Evolutionary conservation across 1,140 invertebrate genomes (phyloP).

Genomic region (Heliconius eleuchia): DNA sequence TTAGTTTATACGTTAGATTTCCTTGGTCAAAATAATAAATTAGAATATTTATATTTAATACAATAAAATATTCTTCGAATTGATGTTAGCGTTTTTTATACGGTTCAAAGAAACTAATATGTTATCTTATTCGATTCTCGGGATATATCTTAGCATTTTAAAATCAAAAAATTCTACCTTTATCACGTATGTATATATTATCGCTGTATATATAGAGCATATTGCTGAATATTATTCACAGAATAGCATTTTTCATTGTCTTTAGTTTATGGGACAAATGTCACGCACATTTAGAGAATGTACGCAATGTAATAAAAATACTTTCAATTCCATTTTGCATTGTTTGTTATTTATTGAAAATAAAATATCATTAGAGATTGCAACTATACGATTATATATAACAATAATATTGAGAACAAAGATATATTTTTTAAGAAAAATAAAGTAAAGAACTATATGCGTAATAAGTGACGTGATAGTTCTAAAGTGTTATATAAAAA

Average conservation of each 20-base stretch:
- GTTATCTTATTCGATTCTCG: not conserved
- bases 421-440: not conserved
- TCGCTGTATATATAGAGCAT: not conserved
- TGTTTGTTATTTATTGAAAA: too few relatives aligned
- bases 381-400: not conserved
- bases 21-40: not conserved
- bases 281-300: not conserved
- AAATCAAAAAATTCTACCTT: not conserved
- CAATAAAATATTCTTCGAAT: not conserved
- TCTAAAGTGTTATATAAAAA: slow-evolving; percentile 17
- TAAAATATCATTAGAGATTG: too few relatives aligned
- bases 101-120: not conserved
- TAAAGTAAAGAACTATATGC: not conserved
- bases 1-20: not conserved
- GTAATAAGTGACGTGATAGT: slow-evolving; percentile 15
- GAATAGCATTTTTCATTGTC: not conserved
- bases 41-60: not conserved
- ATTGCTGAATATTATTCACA: not conserved
- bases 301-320: too few relatives aligned
- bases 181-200: not conserved
- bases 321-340: too few relatives aligned
- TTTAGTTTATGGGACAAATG: not conserved
- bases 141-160: not conserved
- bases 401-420: not conserved
- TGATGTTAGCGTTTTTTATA: not conserved